Evolutionary conservation across 2,888 invertebrate species (phyloP).

Genomic region (Agrotis exclamationis): DNA sequence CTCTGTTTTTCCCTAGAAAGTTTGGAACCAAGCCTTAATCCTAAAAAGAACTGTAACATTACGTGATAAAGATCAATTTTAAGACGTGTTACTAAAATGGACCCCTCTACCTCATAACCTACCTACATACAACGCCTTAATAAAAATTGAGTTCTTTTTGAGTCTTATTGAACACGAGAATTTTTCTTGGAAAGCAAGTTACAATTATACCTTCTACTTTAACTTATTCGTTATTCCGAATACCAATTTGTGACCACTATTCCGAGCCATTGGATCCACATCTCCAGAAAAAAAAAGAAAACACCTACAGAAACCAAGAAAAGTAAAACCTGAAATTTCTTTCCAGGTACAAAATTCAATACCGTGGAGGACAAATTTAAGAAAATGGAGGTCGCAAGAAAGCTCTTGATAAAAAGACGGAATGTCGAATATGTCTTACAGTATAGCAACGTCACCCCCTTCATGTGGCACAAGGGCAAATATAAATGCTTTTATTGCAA

Average conservation of each 20-base stretch:
- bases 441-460: slow-evolving; percentile 86
- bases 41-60: too few relatives aligned
- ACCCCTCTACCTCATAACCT: too few relatives aligned
- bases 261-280: slow-evolving; percentile 16
- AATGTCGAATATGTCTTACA: slow-evolving; percentile 87
- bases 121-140: too few relatives aligned
- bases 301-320: slow-evolving; percentile 59
- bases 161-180: too few relatives aligned
- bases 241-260: slow-evolving; percentile 4
- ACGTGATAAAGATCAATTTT: too few relatives aligned
- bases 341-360: slow-evolving; percentile 85
- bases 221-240: background rate
- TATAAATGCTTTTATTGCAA: slow-evolving; percentile 86
- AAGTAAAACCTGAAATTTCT: slow-evolving; percentile 75
- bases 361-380: slow-evolving; percentile 85
- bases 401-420: slow-evolving; percentile 81
- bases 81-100: too few relatives aligned
- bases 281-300: background rate
- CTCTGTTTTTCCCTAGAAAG: too few relatives aligned
- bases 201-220: background rate
- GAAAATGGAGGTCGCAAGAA: slow-evolving; percentile 83
- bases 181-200: too few relatives aligned
- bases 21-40: too few relatives aligned
- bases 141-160: too few relatives aligned
- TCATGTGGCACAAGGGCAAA: slow-evolving; percentile 86